A percentile compares a stretch with the other conserved stretches of the same genome.
Evolutionary conservation across 2,797 vertebrate species (phyloP).

Genomic region (Tolypeutes matacus): DNA sequence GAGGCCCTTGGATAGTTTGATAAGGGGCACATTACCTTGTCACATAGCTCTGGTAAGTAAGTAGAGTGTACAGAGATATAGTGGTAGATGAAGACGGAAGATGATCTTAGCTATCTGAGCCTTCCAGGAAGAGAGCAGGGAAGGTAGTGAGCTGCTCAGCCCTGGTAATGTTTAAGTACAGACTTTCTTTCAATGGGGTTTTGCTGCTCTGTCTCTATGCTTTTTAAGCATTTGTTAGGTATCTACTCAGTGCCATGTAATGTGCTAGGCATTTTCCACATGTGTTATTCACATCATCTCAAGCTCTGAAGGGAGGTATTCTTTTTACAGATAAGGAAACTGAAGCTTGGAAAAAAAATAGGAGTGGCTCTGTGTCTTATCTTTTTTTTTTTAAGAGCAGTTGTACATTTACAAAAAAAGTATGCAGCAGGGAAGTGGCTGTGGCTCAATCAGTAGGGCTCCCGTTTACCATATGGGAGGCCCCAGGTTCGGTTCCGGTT

Average conservation of each 20-base stretch:
- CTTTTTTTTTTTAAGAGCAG: neutral
- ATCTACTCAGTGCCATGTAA: neutral
- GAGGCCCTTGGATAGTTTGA: neutral
- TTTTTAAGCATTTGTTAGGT: neutral
- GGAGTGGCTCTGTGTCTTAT: neutral
- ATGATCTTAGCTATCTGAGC: neutral
- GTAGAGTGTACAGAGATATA: neutral
- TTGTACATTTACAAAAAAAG: too few species aligned
- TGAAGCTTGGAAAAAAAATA: constrained; percentile 23
- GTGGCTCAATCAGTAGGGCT: too few species aligned
- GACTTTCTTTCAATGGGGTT: neutral
- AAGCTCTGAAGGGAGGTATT: neutral
- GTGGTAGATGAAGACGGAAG: neutral
- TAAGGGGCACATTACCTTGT: neutral
- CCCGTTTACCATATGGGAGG: too few species aligned
- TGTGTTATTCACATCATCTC: neutral
- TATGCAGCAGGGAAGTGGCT: too few species aligned
- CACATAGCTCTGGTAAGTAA: neutral
- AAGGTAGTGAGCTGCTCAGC: neutral
- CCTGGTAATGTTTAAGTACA: neutral
- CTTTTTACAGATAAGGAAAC: constrained; percentile 30
- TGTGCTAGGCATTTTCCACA: neutral
- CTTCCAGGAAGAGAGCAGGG: neutral
- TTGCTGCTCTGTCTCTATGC: neutral
- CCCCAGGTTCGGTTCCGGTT: too few species aligned